Conservation (phyloP, 2,113 vertebrate species). For the Gymnocephalus cernua region DNA sequence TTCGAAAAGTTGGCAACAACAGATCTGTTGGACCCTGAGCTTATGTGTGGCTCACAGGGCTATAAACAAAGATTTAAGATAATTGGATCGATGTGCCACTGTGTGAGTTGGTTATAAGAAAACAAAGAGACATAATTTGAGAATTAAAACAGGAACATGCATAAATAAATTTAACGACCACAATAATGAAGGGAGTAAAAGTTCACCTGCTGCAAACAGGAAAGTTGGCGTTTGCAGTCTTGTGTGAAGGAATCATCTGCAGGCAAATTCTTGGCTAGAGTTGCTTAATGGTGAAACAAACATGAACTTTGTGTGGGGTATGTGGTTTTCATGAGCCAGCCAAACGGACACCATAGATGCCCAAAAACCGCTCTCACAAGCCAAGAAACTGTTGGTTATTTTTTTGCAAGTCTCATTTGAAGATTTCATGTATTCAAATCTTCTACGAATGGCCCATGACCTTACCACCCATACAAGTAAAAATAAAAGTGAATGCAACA, state of each 20-base stretch:
- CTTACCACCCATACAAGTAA: neutral
- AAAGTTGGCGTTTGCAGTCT: neutral
- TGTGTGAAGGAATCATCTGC: slow-evolving; percentile 33
- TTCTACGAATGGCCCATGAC: neutral
- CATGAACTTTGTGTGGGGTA: slow-evolving; percentile 36
- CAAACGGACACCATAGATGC: slow-evolving; percentile 42
- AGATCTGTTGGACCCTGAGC: slow-evolving; percentile 24
- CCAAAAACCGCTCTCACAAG: slow-evolving; percentile 40
- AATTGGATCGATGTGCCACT: slow-evolving; percentile 44
- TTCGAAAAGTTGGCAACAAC: slow-evolving; percentile 44
- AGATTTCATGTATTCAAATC: slow-evolving; percentile 10
- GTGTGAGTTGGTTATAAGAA: slow-evolving; percentile 16
- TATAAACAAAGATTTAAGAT: slow-evolving; percentile 53
- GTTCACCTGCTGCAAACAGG: slow-evolving; percentile 41
- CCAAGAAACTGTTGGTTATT: slow-evolving; percentile 33
- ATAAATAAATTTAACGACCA: slow-evolving; percentile 32
- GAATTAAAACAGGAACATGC: slow-evolving; percentile 26
- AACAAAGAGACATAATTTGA: slow-evolving; percentile 17
- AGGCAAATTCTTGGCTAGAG: slow-evolving; percentile 17
- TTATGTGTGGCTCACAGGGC: slow-evolving; percentile 20
- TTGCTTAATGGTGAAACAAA: slow-evolving; percentile 31
- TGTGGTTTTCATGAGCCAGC: slow-evolving; percentile 48
- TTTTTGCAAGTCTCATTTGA: slow-evolving; percentile 40
- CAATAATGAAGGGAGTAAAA: slow-evolving; percentile 37
- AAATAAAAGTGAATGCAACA: neutral